Base-by-base conservation (phyloP, 1,140 invertebrate species). In the Trichogramma pretiosum region DNA sequence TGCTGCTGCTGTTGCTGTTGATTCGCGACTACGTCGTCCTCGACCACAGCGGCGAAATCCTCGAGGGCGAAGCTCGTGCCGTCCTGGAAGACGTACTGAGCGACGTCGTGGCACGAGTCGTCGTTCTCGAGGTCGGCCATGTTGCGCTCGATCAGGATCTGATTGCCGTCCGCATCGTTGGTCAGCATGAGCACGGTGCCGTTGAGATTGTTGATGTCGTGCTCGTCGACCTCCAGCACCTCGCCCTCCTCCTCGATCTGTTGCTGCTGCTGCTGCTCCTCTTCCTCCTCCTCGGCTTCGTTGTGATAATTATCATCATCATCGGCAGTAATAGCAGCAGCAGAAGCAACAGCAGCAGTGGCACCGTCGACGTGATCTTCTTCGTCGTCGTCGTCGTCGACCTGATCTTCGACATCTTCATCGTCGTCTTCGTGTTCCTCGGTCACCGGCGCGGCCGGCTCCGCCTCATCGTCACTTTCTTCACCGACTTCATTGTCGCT, bases 181-280 rank as follows among this genome's bases (percentile, higher is more conserved):
- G 67, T 48, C 3, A 72, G 62, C 64, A 71, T 69, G 5, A 72
- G 50, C 13, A 70, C 67, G 17, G 68, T 64, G 9, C 67, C 65
- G 42, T 65, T 62, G 8, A 68, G 51, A 52, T 63, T 61, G 34
- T 67, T 62, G 40, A 70, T 61, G 14, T 64, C 61, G 30, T 65
- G 53, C 1, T 58, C 57, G 11, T 57, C 56, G 17, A 54, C 57
- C n/a, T 58, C 57, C 7, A 52, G 40, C 5, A 58, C 55, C 37
- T 53, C 56, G 14, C 39, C 40, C 1, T 49, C 19, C 3, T 56
- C 57, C 5, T 54, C 46, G 28, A 56, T 48, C 14, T 46, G 33
- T 17, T 41, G 50, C 3, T 42, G 36, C 10, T 46, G 41, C 22
- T 41, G 33, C 28, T 47, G 33, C 16, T 33, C n/a, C 18, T 37